phyloP scores from a whole-genome alignment of 2,888 invertebrate species.

The Melanargia galathea region DNA sequence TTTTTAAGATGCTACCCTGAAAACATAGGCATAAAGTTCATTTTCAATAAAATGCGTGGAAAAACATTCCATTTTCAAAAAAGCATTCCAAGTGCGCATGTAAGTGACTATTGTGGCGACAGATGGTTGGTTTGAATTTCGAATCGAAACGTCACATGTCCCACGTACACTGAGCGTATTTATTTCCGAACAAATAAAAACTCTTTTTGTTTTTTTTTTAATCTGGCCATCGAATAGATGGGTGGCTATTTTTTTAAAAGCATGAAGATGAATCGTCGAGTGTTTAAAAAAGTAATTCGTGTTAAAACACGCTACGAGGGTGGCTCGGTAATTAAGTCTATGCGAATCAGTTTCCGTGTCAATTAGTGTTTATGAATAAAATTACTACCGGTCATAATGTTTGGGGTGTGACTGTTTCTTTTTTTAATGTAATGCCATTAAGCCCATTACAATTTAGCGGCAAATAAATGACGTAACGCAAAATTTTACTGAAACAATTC shows the following conservation, averaged over 20 bases:
- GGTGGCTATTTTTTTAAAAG: conserved; percentile 47
- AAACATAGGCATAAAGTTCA: rapidly evolving
- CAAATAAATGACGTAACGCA: conserved; percentile 37
- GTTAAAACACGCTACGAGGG: conserved; percentile 47
- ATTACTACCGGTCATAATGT: conserved; percentile 47
- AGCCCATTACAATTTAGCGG: conserved; percentile 41
- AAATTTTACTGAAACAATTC: conserved; percentile 34
- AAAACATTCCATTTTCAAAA: conserved; percentile 60
- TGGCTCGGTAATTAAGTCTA: conserved; percentile 54
- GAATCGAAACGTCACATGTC: conserved; percentile 54
- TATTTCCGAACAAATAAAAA: conserved; percentile 43
- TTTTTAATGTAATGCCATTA: conserved; percentile 41
- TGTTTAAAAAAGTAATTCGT: conserved; percentile 53
- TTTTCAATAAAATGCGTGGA: conserved; percentile 24
- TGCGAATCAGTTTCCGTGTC: conserved; percentile 57
- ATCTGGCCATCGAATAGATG: conserved; percentile 35
- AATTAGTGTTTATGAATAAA: conserved; percentile 55
- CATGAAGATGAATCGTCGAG: conserved; percentile 52
- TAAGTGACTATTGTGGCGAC: conserved; percentile 79
- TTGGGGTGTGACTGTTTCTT: conserved; percentile 45
- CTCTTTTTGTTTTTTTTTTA: conserved; percentile 39
- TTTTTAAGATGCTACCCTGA: conserved; percentile 44
- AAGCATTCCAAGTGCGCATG: conserved; percentile 69
- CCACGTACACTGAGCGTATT: conserved; percentile 40
- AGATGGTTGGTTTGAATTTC: conserved; percentile 70